Evolutionary conservation across 2,888 invertebrate genomes (phyloP).

Genomic region (Tuberolachnus salignus): DNA sequence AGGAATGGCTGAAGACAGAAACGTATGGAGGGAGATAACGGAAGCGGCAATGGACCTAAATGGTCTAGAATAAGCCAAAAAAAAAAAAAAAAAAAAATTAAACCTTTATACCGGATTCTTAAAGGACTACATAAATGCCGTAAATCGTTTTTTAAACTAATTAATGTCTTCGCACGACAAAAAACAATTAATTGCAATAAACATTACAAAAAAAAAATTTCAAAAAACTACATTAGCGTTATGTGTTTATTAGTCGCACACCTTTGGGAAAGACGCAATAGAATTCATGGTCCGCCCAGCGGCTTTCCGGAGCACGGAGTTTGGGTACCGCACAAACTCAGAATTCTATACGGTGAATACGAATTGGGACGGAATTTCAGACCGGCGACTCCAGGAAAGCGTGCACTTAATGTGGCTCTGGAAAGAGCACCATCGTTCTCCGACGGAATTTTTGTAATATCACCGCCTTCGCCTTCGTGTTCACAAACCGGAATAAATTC

Average conservation of each 20-base stretch:
- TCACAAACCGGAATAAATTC: constrained; percentile 87
- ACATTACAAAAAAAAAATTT: no score
- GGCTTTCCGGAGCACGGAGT: constrained; percentile 86
- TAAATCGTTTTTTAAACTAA: no score
- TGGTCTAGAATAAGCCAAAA: no score
- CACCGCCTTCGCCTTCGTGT: constrained; percentile 92
- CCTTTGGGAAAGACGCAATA: constrained; percentile 69
- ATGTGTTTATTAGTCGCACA: constrained; percentile 59
- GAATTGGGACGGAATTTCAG: constrained; percentile 84
- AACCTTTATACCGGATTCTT: no score
- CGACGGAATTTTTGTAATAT: constrained; percentile 92
- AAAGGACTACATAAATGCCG: no score
- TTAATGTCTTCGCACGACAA: no score
- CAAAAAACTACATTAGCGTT: no score
- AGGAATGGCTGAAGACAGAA: no score
- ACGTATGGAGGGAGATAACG: no score
- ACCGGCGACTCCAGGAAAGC: constrained; percentile 96
- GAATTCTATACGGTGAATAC: constrained; percentile 71
- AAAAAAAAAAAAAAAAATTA: no score
- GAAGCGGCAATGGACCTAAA: no score
- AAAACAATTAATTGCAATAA: no score
- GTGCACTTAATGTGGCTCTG: constrained; percentile 89
- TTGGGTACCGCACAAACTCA: constrained; percentile 88
- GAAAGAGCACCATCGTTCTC: constrained; percentile 91
- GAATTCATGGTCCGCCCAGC: constrained; percentile 76